Evolutionary conservation across 2,888 invertebrate species (phyloP).

Genomic region (Bhutanitis thaidina): DNA sequence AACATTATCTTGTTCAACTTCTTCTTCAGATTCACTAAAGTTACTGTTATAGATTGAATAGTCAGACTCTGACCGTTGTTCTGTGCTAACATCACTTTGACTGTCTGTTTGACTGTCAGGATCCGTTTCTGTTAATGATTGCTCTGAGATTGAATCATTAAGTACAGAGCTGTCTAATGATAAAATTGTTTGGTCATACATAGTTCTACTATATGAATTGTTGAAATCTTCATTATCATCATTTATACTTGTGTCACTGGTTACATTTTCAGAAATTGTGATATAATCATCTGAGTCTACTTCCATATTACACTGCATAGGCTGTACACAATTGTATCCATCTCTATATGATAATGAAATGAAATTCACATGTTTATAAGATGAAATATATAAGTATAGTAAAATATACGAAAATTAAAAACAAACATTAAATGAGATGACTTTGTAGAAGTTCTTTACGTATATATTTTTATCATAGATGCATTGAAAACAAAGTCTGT

Average conservation of each 20-base stretch:
- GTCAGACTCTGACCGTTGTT: slow-evolving; percentile 35
- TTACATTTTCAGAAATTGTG: slow-evolving; percentile 54
- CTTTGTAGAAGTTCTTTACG: too few relatives aligned
- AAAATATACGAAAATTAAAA: too few relatives aligned
- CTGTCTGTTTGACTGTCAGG: background rate
- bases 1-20: background rate
- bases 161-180: background rate
- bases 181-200: background rate
- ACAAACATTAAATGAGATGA: too few relatives aligned
- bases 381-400: too few relatives aligned
- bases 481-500: too few relatives aligned
- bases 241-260: slow-evolving; percentile 53
- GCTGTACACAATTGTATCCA: background rate
- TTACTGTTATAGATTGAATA: background rate
- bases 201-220: background rate
- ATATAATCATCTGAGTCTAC: slow-evolving; percentile 35
- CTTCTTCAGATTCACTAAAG: slow-evolving; percentile 1
- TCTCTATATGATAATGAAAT: background rate
- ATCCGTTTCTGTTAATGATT: background rate
- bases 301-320: slow-evolving; percentile 17
- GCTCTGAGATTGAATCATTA: slow-evolving; percentile 14
- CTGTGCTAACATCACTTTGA: background rate
- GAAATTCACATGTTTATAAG: background rate
- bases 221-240: slow-evolving; percentile 17
- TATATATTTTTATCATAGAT: too few relatives aligned